A percentile compares a stretch with the other conserved stretches of the same genome.
These are phyloP conservation scores for Hypomesus transpacificus DNA, from an alignment of 2,113 vertebrate genomes.

Conservation along the genomic window DNA sequence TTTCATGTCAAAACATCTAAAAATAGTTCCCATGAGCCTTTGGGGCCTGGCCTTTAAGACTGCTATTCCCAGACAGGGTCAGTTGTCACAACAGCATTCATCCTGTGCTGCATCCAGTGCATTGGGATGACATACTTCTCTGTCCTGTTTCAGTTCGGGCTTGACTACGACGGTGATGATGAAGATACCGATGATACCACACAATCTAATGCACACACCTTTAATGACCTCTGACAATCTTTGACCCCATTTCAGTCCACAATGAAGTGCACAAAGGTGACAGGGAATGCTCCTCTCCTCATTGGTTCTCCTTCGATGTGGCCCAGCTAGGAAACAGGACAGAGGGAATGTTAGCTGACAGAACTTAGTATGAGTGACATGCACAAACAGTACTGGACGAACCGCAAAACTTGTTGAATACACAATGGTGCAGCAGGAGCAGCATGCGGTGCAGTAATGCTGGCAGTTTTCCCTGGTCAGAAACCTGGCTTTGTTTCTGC, in stretches of 20 bases:
- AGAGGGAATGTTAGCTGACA: background rate
- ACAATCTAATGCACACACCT: conserved; percentile 10
- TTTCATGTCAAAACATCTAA: background rate
- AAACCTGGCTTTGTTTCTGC: background rate
- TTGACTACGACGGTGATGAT: conserved; percentile 9
- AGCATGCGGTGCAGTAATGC: no score
- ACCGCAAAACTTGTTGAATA: no score
- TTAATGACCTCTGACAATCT: background rate
- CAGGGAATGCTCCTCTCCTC: conserved; percentile 92
- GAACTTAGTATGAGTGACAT: background rate
- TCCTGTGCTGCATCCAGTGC: background rate
- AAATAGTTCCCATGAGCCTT: conserved; percentile 14
- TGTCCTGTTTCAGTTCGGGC: conserved; percentile 7
- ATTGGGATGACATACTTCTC: background rate
- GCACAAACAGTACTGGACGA: no score
- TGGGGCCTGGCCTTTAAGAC: background rate
- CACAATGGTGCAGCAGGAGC: no score
- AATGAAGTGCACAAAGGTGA: conserved; percentile 96
- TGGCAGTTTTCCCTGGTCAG: no score
- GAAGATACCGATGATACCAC: conserved; percentile 4
- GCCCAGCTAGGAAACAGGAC: conserved; percentile 78
- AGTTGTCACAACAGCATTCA: conserved; percentile 1
- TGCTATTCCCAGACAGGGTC: conserved; percentile 19
- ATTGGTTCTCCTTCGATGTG: conserved; percentile 94
- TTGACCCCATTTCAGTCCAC: conserved; percentile 73